Evolutionary conservation across 30 jellyfish, hydroid and myxozoan species (phyloP), one percentile per base, ranked within the genome.

Genomic region (Aurelia coerulea): DNA sequence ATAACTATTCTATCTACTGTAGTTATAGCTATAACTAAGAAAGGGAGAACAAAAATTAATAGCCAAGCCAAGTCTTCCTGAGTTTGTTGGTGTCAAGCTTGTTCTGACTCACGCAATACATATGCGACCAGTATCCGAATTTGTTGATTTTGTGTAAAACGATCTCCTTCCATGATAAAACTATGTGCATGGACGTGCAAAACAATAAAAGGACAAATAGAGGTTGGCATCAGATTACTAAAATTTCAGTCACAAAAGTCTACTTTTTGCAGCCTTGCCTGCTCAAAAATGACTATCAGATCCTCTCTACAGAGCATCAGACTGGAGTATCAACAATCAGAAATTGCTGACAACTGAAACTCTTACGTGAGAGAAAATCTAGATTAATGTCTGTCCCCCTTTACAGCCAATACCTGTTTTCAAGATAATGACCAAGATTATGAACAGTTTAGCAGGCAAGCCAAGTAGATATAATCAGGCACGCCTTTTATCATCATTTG

Each of bases 361-460:
- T 74, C 68, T 15, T 10, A 60, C 29, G 11, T n/a, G 52, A 23
- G 56, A 46, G 50, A 15, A 56, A 53, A 74, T 10, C 54, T 17
- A 17, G 31, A 10, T 74, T 9, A 17, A 33, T 84, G 83, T 84
- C 66, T 84, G 93, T 84, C 93, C 93, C 88, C 93, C 93, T 84
- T 84, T 84, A 84, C 93, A 84, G 88, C 93, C 93, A 68, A 68
- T 73, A 87, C 76, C 93, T 35, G 93, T 84, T 12, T 72, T 84
- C 93, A 84, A 84, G 93, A 53, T 87, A 84, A 51, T 29, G 93
- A 74, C 93, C 93, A 84, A 84, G 93, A 84, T 84, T 84, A 84
- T 84, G 93, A 84, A 84, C 93, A 81, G 31, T 60, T 60, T 73
- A 2, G 62, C 68, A 54, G 75, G 49, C 82, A 73, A 53, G 52